A percentile compares a stretch with the other conserved stretches of the same genome.
These are phyloP conservation scores for Oscheius onirici DNA, from an alignment of 2,888 invertebrate species.

Conservation along the genomic window DNA sequence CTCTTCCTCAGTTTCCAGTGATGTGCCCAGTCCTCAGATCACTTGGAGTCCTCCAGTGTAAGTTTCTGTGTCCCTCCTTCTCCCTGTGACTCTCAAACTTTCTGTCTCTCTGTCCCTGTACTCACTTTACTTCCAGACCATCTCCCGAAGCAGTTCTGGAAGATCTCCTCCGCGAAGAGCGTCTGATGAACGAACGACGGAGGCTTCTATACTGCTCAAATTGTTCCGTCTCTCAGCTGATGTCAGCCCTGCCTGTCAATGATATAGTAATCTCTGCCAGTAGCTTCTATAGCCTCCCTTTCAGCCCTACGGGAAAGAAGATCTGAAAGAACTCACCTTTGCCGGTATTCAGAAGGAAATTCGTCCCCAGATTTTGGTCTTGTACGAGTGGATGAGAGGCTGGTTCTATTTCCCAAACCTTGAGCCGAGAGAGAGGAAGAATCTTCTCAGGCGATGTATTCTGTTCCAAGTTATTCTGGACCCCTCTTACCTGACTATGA, in stretches of 20 bases:
- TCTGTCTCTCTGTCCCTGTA: too few species aligned
- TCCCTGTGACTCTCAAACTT: background rate
- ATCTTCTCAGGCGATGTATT: constrained; percentile 50
- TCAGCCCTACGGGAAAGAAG: constrained; percentile 50
- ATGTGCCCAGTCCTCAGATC: constrained; percentile 37
- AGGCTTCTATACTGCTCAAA: constrained; percentile 48
- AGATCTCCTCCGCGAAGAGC: constrained; percentile 48
- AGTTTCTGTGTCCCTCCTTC: background rate
- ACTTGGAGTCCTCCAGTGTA: background rate
- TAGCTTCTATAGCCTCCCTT: background rate
- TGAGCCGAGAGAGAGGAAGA: constrained; percentile 43
- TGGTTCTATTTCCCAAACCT: constrained; percentile 51
- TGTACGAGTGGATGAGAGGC: constrained; percentile 58
- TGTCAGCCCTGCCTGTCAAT: constrained; percentile 42
- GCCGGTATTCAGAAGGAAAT: constrained; percentile 51
- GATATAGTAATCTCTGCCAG: constrained; percentile 47
- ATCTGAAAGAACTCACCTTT: constrained; percentile 54
- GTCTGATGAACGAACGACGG: constrained; percentile 51
- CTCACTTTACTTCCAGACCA: background rate
- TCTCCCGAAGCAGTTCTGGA: constrained; percentile 43
- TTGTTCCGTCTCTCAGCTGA: constrained; percentile 39
- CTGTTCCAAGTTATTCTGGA: constrained; percentile 59
- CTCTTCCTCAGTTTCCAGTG: constrained; percentile 46
- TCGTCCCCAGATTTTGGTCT: constrained; percentile 53
- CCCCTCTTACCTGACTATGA: constrained; percentile 51